Base-by-base conservation (phyloP, 2,888 invertebrate genomes). In the Platerodrilus igneus region DNA sequence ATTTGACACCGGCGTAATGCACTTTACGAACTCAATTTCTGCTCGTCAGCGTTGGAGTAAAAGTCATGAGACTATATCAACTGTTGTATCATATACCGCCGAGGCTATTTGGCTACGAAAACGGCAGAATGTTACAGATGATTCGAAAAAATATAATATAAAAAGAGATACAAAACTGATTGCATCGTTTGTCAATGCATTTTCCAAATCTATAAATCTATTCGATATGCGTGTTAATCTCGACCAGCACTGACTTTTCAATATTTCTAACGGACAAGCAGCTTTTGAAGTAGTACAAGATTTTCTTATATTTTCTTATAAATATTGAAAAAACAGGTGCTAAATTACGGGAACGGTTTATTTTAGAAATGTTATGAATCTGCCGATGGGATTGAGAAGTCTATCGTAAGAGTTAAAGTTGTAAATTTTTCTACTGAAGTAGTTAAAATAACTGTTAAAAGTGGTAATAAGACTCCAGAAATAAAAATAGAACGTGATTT, bases 401-500 rank as follows among this genome's bases (percentile, higher is more conserved):
- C 23, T 23, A n/a, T 23, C 6, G 9, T 4, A 23, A 23, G 10
- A 23, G 23, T 23, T 4, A 23, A 23, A 23, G 10, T 23, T 23
- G 10, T 23, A 4, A 23, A 9, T 23, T 23, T 23, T 9, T 23
- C 23, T 23, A 23, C n/a, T 4, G 23, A 23, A 23, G 10, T 23
- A 4, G n/a, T 23, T 8, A 23, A 23, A 23, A 23, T 9, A 23
- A 23, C n/a, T n/a, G 10, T 23, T n/a, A 23, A 23, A 23, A n/a
- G 23, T 23, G 23, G 23, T 23, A 23, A 23, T 23, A 23, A 23
- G 10, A 10, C 10, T 9, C 9, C n/a, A n/a, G n/a, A n/a, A n/a
- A n/a, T n/a, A n/a, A n/a, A n/a, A n/a, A n/a, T 9, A 23, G 23
- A 23, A 23, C 23, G 23, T 23, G 23, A 23, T 23, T 23, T 23